Evolutionary conservation across 2,797 vertebrate species (phyloP).

Genomic region (Pristis pectinata): DNA sequence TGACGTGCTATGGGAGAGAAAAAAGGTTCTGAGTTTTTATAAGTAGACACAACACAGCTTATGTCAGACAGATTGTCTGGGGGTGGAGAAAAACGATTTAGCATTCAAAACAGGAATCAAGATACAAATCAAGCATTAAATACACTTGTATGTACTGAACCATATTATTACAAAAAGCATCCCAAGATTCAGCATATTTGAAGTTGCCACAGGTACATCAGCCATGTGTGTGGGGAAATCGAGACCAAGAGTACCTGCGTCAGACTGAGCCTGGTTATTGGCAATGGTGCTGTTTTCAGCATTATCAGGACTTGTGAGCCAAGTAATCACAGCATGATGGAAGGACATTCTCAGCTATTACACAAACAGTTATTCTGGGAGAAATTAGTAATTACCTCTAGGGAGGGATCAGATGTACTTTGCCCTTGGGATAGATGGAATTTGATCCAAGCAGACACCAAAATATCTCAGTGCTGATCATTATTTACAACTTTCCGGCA

Average conservation of each 20-base stretch:
- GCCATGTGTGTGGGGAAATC: not conserved
- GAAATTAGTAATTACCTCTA: not conserved
- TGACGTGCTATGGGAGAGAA: not conserved
- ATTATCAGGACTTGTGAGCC: not conserved
- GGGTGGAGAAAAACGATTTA: not conserved
- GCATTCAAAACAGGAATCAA: not conserved
- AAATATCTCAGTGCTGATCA: not conserved
- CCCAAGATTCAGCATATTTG: not conserved
- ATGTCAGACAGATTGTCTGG: not conserved
- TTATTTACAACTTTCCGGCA: not conserved
- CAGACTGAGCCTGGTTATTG: not conserved
- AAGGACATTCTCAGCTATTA: not conserved
- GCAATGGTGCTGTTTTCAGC: not conserved
- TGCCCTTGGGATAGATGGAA: not conserved
- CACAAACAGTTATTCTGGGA: not conserved
- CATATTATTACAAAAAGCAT: not conserved
- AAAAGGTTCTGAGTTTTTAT: not conserved
- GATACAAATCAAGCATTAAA: not conserved
- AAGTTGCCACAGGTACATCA: not conserved
- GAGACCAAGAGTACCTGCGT: not conserved
- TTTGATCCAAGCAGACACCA: not conserved
- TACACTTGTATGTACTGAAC: not conserved
- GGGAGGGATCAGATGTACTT: not conserved
- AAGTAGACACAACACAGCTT: not conserved
- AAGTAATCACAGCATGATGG: not conserved